phyloP scores from a whole-genome alignment of 2,888 invertebrate genomes.

The Morpho deidamia region DNA sequence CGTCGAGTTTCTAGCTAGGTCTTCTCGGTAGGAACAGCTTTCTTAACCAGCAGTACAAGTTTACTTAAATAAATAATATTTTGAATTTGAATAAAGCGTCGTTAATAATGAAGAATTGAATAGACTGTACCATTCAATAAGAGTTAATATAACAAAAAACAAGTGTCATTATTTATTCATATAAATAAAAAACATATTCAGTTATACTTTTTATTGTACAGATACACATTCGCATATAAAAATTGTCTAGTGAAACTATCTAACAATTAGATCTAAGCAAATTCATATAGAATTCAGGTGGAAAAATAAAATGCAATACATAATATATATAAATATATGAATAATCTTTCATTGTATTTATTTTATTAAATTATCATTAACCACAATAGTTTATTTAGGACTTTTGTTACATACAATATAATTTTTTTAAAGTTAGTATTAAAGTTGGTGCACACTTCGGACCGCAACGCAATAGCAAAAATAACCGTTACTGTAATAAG shows the following conservation, averaged over 20 bases:
- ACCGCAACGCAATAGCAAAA: too few relatives aligned
- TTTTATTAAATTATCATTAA: conserved; percentile 5
- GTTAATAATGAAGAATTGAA: too few relatives aligned
- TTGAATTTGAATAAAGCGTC: too few relatives aligned
- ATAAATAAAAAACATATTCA: conserved; percentile 12
- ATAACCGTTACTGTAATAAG: too few relatives aligned
- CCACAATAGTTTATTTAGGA: conserved; percentile 5
- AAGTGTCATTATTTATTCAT: too few relatives aligned
- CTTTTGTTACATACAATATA: neutral
- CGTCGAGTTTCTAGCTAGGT: too few relatives aligned
- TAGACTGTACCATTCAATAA: too few relatives aligned
- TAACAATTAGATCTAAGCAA: conserved; percentile 57
- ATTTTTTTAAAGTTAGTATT: neutral
- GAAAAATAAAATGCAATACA: conserved; percentile 29
- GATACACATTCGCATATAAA: conserved; percentile 64
- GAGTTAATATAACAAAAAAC: too few relatives aligned
- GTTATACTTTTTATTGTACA: conserved; percentile 56
- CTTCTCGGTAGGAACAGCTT: too few relatives aligned
- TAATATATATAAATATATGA: conserved; percentile 15
- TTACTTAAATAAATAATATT: too few relatives aligned
- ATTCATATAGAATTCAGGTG: conserved; percentile 37
- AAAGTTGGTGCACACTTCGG: neutral
- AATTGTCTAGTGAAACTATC: conserved; percentile 64
- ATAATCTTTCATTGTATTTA: conserved; percentile 17
- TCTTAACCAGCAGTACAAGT: too few relatives aligned